Evolutionary conservation across 2,888 invertebrate species (phyloP).

Genomic region (Octodonta nipae): DNA sequence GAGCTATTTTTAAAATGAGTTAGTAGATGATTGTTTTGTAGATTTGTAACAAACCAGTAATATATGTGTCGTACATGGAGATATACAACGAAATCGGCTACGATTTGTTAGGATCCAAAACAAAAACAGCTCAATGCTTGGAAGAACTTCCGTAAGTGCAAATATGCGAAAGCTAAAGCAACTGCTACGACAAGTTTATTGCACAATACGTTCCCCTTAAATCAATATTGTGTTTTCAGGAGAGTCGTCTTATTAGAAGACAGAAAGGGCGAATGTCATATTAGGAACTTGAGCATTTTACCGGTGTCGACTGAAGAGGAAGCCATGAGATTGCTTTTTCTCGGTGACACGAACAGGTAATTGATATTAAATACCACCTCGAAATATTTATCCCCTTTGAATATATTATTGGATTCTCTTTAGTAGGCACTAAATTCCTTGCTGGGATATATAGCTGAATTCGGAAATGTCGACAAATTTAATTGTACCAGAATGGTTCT

Average conservation of each 20-base stretch:
- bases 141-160: constrained; percentile 40
- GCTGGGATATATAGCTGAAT: no score
- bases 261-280: constrained; percentile 34
- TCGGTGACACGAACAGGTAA: constrained; percentile 41
- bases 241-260: constrained; percentile 37
- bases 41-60: constrained; percentile 17
- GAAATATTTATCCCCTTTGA: no score
- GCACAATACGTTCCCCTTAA: neutral
- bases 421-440: no score
- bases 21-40: constrained; percentile 3
- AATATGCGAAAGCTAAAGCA: neutral
- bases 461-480: no score
- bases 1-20: no score
- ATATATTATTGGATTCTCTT: no score
- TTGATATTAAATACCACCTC: no score
- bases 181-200: neutral
- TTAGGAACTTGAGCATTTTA: constrained; percentile 38
- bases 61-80: constrained; percentile 41
- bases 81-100: constrained; percentile 44
- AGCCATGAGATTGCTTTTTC: constrained; percentile 38
- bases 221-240: constrained; percentile 26
- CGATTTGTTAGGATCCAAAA: constrained; percentile 37
- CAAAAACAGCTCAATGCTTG: constrained; percentile 24
- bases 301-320: constrained; percentile 37
- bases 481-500: no score